phyloP scores from a whole-genome alignment of 2,797 vertebrate species.

The Catharus ustulatus region DNA sequence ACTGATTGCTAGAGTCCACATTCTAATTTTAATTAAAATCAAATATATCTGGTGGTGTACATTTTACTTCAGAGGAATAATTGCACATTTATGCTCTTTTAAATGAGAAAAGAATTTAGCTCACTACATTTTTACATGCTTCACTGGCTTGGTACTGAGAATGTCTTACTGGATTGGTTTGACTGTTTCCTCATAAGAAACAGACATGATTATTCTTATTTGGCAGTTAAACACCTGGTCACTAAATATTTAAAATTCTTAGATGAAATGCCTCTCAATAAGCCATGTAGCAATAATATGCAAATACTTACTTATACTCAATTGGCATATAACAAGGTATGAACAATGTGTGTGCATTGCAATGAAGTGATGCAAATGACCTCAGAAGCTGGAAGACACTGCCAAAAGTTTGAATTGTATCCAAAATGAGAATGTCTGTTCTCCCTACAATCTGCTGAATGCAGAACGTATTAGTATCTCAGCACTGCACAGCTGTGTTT shows the following conservation, averaged over 20 bases:
- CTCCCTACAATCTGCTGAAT: constrained; percentile 55
- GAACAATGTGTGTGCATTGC: constrained; percentile 42
- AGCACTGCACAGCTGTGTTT: constrained; percentile 53
- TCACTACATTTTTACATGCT: background rate
- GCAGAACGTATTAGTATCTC: constrained; percentile 50
- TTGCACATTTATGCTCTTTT: background rate
- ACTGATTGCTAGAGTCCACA: background rate
- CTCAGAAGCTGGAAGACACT: constrained; percentile 50
- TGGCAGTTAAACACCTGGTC: constrained; percentile 58
- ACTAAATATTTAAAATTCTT: constrained; percentile 69
- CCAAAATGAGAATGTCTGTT: constrained; percentile 57
- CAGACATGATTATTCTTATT: background rate
- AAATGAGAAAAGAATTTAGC: constrained; percentile 35
- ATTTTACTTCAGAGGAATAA: constrained; percentile 21
- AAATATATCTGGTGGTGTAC: background rate
- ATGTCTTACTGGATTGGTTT: background rate
- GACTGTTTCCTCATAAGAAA: constrained; percentile 37
- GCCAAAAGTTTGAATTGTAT: constrained; percentile 60
- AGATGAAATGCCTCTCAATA: constrained; percentile 63
- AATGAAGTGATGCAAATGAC: constrained; percentile 56
- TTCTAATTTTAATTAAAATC: constrained; percentile 18
- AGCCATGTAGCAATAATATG: constrained; percentile 1
- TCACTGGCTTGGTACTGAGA: background rate
- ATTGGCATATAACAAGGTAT: constrained; percentile 43
- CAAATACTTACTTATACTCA: constrained; percentile 49